phyloP scores from a whole-genome alignment of 2,797 vertebrate genomes.

The Pangasius krempfi region DNA sequence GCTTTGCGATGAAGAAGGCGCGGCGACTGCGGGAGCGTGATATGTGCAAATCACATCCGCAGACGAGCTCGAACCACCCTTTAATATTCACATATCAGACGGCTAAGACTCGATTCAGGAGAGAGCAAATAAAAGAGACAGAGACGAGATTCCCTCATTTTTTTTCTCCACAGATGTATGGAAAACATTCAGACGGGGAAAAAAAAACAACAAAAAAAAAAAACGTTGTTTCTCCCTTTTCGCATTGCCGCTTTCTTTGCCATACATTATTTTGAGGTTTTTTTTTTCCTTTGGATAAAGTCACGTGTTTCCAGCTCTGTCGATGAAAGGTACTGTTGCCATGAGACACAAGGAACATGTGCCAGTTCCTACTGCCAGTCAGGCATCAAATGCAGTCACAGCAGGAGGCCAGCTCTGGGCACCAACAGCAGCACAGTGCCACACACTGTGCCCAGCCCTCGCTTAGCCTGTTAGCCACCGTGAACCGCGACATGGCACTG shows the following conservation, averaged over 20 bases:
- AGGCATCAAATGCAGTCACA: conserved; percentile 73
- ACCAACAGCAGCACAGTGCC: conserved; percentile 61
- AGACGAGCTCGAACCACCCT: conserved; percentile 85
- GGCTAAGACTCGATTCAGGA: conserved; percentile 76
- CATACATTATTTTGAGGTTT: conserved; percentile 71
- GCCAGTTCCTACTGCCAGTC: conserved; percentile 69
- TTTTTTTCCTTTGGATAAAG: conserved; percentile 63
- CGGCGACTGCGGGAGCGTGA: conserved; percentile 80
- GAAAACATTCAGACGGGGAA: conserved; percentile 64
- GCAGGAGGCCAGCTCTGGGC: conserved; percentile 65
- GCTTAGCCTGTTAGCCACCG: conserved; percentile 59
- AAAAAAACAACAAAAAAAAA: too few species aligned
- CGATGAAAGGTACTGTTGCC: conserved; percentile 73
- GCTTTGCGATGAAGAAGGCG: conserved; percentile 78
- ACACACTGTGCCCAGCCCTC: conserved; percentile 54
- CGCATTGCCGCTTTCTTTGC: conserved; percentile 65
- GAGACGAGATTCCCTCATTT: conserved; percentile 68
- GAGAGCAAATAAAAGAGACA: conserved; percentile 48
- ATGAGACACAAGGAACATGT: conserved; percentile 73
- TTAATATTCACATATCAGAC: conserved; percentile 86
- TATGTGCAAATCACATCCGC: conserved; percentile 86
- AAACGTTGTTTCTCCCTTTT: conserved; percentile 61
- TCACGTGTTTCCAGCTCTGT: conserved; percentile 69
- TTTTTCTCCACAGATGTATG: conserved; percentile 46
- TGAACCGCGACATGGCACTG: conserved; percentile 42